A percentile compares a stretch with the other conserved stretches of the same genome.
Conservation (phyloP, 2,888 invertebrate genomes). For the Tineola bisselliella region DNA sequence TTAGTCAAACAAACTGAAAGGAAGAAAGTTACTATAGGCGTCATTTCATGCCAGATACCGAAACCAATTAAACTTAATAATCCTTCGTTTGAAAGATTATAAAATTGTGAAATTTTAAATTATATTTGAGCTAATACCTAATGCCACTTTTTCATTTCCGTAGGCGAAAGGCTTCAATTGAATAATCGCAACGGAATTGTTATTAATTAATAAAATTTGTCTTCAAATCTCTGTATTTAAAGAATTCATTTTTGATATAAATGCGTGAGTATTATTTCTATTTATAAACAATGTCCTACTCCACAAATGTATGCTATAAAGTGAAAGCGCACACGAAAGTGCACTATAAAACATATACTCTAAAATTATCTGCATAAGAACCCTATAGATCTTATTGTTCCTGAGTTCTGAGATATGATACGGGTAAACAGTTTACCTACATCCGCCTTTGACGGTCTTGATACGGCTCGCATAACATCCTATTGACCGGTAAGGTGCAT, state of each 20-base stretch:
- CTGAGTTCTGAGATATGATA: neutral
- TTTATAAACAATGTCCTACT: too few species aligned
- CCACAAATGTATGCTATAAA: too few species aligned
- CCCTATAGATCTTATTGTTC: neutral
- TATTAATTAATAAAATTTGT: too few species aligned
- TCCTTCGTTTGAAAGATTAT: slow-evolving; percentile 33
- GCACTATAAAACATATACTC: too few species aligned
- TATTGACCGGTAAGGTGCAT: neutral
- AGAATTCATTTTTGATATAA: too few species aligned
- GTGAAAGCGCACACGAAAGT: too few species aligned
- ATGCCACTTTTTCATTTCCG: neutral
- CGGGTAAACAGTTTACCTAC: neutral
- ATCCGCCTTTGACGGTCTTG: neutral
- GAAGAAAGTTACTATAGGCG: slow-evolving; percentile 35
- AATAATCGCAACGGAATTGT: too few species aligned
- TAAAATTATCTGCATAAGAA: too few species aligned
- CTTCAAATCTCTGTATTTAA: too few species aligned
- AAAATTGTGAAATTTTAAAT: slow-evolving; percentile 37
- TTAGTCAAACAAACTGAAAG: slow-evolving; percentile 25
- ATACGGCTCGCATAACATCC: neutral
- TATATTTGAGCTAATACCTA: slow-evolving; percentile 16
- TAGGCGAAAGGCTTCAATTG: too few species aligned
- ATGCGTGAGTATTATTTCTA: too few species aligned
- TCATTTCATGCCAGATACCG: slow-evolving; percentile 35
- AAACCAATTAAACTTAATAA: slow-evolving; percentile 62